A percentile compares a stretch with the other conserved stretches of the same genome.
Evolutionary conservation across 2,113 vertebrate species (phyloP).

Genomic region (Martes martes): DNA sequence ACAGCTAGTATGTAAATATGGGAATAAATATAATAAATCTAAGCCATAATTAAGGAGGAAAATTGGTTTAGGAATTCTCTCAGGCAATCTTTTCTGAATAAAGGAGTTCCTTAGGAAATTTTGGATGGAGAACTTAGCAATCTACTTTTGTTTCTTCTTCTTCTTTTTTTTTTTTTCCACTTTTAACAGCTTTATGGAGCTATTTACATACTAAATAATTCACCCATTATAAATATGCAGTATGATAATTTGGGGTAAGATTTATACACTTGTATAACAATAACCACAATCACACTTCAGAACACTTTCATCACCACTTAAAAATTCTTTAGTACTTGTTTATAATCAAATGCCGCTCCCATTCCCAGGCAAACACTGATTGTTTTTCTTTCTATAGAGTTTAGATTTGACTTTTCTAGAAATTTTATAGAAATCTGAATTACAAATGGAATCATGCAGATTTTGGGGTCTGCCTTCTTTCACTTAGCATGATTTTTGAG

Average conservation of each 20-base stretch:
- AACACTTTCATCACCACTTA: neutral
- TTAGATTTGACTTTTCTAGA: neutral
- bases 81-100: neutral
- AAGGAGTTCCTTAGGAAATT: neutral
- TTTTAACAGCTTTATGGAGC: neutral
- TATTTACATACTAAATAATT: neutral
- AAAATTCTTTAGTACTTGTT: neutral
- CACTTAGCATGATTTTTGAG: neutral
- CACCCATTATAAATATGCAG: neutral
- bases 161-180: neutral
- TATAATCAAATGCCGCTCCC: neutral
- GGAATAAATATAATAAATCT: neutral
- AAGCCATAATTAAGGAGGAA: neutral
- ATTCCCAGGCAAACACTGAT: neutral
- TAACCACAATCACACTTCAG: neutral
- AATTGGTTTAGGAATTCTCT: neutral
- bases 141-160: neutral
- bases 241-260: neutral
- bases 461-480: neutral
- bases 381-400: neutral
- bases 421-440: neutral
- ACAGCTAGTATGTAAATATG: neutral
- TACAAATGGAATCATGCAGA: neutral
- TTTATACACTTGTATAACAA: neutral
- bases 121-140: neutral